Evolutionary conservation across 1,140 invertebrate species (phyloP), one percentile per base, ranked within the genome.

Genomic region (Trichonephila inaurata): DNA sequence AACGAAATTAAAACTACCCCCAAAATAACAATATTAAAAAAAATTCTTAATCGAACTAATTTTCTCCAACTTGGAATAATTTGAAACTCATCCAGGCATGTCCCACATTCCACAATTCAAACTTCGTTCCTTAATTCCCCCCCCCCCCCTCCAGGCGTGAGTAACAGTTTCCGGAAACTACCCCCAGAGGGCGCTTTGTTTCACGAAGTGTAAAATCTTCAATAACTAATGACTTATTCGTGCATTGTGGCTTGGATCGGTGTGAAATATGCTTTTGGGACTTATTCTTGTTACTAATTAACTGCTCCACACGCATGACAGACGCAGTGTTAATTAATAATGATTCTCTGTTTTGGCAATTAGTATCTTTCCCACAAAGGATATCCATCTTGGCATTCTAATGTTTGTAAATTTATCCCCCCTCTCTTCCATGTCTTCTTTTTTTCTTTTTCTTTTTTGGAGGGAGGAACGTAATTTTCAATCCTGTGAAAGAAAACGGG

Each of bases 221-320:
- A 81, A 90, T 90, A 90, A 77, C 89, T 90, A 90, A 90, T 90
- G 89, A 90, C 89, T 77, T 28, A 90, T 90, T 61, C 89, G 28
- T 19, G 89, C 51, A 90, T 81, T 90, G 66, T 61, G 89, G 69
- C 44, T 81, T 33, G 69, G 19, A 21, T 64, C 58, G 40, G 58
- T 16, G 40, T 72, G 89, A 90, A 90, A 90, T 77, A 90, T 90
- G 51, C 72, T 81, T 81, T 90, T 51, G 72, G 89, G 58, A 90
- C 62, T 90, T 77, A 90, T 81, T 90, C 89, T 16, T 44, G 69
- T 69, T 89, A 14, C 44, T 90, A 90, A 90, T 90, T 90, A 90
- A 90, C 69, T 90, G 89, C 21, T 61, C 69, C 1, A 18, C 19
- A 61, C 69, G 89, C 69, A 28, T 90, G 89, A 81, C 89, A 81